Percentiles rank a stretch among this genome's conserved stretches.
Conservation (phyloP, 1,140 invertebrate species). For the Cyrtorhinus lividipennis region DNA sequence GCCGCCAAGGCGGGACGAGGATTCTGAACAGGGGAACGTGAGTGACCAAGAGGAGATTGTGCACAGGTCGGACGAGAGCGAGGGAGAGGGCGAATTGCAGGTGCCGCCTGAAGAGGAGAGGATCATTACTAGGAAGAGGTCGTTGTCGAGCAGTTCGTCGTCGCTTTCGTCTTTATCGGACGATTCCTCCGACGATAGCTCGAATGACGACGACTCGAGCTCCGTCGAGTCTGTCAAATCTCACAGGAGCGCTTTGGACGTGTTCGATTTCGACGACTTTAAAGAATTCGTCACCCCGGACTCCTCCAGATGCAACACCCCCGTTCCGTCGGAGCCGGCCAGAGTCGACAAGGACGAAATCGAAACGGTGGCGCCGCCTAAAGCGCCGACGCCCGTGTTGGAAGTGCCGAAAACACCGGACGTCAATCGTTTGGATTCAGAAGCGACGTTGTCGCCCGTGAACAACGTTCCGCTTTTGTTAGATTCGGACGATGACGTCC, state of each 20-base stretch:
- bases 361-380: neutral
- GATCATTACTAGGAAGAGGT: slow-evolving; percentile 14
- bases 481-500: neutral
- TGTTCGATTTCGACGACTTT: slow-evolving; percentile 17
- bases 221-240: slow-evolving; percentile 15
- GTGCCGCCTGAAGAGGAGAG: slow-evolving; percentile 15
- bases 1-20: slow-evolving; percentile 53
- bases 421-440: slow-evolving; percentile 21
- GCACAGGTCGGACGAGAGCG: slow-evolving; percentile 32
- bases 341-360: slow-evolving; percentile 22
- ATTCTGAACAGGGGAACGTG: slow-evolving; percentile 33
- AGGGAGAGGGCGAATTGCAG: neutral
- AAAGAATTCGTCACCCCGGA: slow-evolving; percentile 12
- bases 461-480: neutral
- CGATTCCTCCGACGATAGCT: slow-evolving; percentile 12
- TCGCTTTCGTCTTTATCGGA: neutral
- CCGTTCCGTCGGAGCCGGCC: slow-evolving; percentile 25
- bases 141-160: slow-evolving; percentile 1
- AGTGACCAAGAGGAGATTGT: slow-evolving; percentile 55
- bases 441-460: slow-evolving; percentile 14
- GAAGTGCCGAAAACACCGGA: slow-evolving; percentile 22
- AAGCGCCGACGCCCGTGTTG: neutral
- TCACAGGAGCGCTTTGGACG: slow-evolving; percentile 17
- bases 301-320: slow-evolving; percentile 27
- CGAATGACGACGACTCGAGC: slow-evolving; percentile 11